Conservation (phyloP, 2,888 invertebrate genomes). For the Pseudoips prasinana region DNA sequence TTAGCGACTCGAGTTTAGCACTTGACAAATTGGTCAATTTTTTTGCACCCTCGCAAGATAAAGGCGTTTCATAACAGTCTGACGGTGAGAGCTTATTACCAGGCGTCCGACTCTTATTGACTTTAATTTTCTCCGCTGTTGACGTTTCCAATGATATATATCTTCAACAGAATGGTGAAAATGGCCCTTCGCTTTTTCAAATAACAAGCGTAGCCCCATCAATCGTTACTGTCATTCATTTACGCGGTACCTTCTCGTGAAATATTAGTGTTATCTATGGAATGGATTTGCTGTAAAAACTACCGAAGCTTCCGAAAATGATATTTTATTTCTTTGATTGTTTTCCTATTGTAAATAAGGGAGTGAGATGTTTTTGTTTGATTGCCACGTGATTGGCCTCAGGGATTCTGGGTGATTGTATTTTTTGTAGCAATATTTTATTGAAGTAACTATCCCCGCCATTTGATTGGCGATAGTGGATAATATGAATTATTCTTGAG, state of each 20-base stretch:
- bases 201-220: conserved; percentile 75
- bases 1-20: conserved; percentile 54
- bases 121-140: conserved; percentile 80
- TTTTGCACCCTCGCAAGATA: conserved; percentile 53
- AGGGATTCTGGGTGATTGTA: conserved; percentile 33
- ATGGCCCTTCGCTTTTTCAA: conserved; percentile 79
- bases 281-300: conserved; percentile 71
- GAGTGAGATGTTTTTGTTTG: conserved; percentile 58
- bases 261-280: conserved; percentile 76
- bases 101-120: conserved; percentile 64
- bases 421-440: too few species aligned
- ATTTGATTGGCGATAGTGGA: too few species aligned
- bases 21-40: conserved; percentile 77
- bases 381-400: conserved; percentile 52
- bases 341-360: conserved; percentile 78
- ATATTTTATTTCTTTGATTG: conserved; percentile 70
- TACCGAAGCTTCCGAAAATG: conserved; percentile 62
- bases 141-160: conserved; percentile 78
- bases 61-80: conserved; percentile 63
- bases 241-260: conserved; percentile 64
- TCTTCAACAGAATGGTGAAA: conserved; percentile 63
- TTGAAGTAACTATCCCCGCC: too few species aligned
- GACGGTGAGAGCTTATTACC: conserved; percentile 62
- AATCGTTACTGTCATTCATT: conserved; percentile 75
- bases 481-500: too few species aligned